Evolutionary conservation across 2,888 invertebrate genomes (phyloP).

Genomic region (Pecten maximus): DNA sequence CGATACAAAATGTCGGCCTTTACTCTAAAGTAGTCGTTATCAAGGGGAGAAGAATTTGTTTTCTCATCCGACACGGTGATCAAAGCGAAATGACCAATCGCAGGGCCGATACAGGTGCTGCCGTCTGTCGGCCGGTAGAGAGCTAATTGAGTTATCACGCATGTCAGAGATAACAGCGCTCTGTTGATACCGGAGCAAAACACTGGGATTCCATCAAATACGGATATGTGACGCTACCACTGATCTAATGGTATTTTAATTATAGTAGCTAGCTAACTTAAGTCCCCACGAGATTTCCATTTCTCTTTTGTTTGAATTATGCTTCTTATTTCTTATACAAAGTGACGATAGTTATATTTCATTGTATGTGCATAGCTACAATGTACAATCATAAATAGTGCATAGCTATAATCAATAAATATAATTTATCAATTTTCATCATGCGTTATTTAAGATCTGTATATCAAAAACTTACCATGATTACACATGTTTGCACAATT

Average conservation of each 20-base stretch:
- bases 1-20: not conserved
- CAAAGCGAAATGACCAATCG: constrained; percentile 35
- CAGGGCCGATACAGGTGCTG: constrained; percentile 17
- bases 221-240: not conserved
- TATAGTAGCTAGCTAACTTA: not conserved
- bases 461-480: too few species aligned
- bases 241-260: constrained; percentile 33
- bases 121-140: not conserved
- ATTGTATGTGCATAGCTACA: too few species aligned
- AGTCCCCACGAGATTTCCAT: not conserved
- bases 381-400: too few species aligned
- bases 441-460: too few species aligned
- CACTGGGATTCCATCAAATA: constrained; percentile 9
- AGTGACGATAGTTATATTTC: too few species aligned
- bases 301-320: not conserved
- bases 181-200: constrained; percentile 1
- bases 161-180: not conserved
- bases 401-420: too few species aligned
- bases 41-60: constrained; percentile 1
- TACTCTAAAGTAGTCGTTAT: constrained; percentile 1
- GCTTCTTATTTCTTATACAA: not conserved
- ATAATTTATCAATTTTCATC: too few species aligned
- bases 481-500: too few species aligned
- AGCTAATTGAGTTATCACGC: constrained; percentile 32
- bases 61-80: constrained; percentile 24